A percentile compares a stretch with the other conserved stretches of the same genome.
Evolutionary conservation across 1,140 invertebrate species (phyloP).

Genomic region (Hermatobates lingyangjiaoensis): DNA sequence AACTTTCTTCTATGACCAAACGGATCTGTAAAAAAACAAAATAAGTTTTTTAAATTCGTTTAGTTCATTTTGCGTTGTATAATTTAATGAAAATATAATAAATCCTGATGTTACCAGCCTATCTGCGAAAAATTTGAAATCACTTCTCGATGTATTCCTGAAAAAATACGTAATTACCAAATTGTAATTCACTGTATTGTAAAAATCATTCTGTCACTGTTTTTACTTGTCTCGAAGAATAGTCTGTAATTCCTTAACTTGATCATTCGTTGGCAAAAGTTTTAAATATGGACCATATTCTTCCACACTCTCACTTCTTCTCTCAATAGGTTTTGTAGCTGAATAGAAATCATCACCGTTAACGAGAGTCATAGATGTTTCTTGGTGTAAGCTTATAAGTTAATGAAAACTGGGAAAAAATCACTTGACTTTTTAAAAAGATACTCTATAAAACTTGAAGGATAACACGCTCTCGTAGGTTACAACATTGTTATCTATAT

Average conservation of each 20-base stretch:
- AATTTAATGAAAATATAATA: conserved; percentile 1
- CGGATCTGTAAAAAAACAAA: conserved; percentile 44
- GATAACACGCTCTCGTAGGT: too few species aligned
- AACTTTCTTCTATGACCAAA: conserved; percentile 91
- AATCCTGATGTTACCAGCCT: conserved; percentile 38
- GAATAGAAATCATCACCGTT: too few species aligned
- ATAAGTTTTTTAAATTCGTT: neutral
- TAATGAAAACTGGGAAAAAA: too few species aligned
- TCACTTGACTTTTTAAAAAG: too few species aligned
- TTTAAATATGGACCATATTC: conserved; percentile 66
- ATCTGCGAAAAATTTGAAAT: conserved; percentile 98
- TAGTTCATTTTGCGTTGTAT: conserved; percentile 4
- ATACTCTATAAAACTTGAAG: too few species aligned
- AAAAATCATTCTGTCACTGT: neutral
- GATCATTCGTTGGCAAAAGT: conserved; percentile 61
- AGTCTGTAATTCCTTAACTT: conserved; percentile 84
- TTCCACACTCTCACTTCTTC: too few species aligned
- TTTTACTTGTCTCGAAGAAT: conserved; percentile 84
- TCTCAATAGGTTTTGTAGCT: too few species aligned
- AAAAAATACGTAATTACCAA: conserved; percentile 20
- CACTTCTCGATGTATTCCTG: conserved; percentile 79
- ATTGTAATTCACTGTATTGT: neutral
- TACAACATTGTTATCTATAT: too few species aligned
- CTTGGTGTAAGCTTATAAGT: too few species aligned
- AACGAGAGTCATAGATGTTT: too few species aligned